Evolutionary conservation across 2,888 invertebrate species (phyloP), one percentile per base, ranked within the genome.

Genomic region (Macrosoma leucophasiata): DNA sequence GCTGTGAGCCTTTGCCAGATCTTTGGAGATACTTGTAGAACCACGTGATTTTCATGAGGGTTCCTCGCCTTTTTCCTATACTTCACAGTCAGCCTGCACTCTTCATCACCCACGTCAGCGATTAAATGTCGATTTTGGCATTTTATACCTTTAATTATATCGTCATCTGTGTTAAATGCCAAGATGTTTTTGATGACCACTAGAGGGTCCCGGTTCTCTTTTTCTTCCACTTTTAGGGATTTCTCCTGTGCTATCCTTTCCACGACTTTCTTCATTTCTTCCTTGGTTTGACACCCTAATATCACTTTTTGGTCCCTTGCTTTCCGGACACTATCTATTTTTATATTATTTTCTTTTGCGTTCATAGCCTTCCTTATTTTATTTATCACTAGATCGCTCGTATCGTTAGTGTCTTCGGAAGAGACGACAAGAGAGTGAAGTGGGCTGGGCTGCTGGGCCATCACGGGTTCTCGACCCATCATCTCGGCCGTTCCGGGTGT

Each of bases 21-120:
- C 1, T 6, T 9, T 0, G 49, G 39, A 1, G 40, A 31, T 0
- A 37, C 39, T n/a, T 30, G 12, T 9, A 46, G 7, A 3, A 46
- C 20, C 0, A 39, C 26, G 15, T 46, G 44, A 6, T 11, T 4
- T n/a, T 26, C 24, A 2, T 10, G 36, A 1, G 36, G 40, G 30
- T 44, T 44, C 9, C 44, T 17, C 0, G 39, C 33, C 7, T 7
- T 35, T 3, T 25, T 19, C 2, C 39, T 13, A 23, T 41, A 44
- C 6, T 2, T 17, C 1, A 36, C 22, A 4, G 1, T 12, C 8
- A 36, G n/a, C 3, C 6, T 3, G 6, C n/a, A 13, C 3, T 34
- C 29, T n/a, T 33, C 21, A 0, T 29, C 26, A 7, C 2, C 5
- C 1, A 41, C 9, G 15, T 13, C 27, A 1, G 2, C 13, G 6